Base-by-base conservation (phyloP, 2,797 vertebrate genomes). In the Ibycter americanus region DNA sequence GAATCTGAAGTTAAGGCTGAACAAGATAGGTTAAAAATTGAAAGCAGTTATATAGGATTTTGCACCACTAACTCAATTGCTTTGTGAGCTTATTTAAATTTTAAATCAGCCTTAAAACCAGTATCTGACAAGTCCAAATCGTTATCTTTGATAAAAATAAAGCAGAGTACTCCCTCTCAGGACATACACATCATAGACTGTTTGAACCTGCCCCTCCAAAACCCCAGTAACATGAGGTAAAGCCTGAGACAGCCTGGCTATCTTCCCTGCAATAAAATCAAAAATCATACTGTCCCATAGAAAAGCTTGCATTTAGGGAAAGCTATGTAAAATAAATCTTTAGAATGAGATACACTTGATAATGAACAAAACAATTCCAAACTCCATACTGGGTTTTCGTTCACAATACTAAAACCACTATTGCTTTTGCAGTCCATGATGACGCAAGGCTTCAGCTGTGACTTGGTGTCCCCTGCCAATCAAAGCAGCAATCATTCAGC, bases 81-180 rank as follows among this genome's bases (percentile, higher is more conserved):
- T 66, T 77, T 73, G 25, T 52, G 67, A 71, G 19, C 52, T 85
- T 76, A 87, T 84, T 96, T 86, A 66, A 73, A 90, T 86, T 96
- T 88, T 58, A 92, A 93, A 84, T 90, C 44, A 92, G 11, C 42
- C 49, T 90, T 83, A 70, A 90, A 70, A 58, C 5, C 36, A 73
- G 51, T 26, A 16, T 40, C 67, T 85, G 38, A 25, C 71, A 91
- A 85, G 46, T 83, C 54, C 59, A 87, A 87, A 83, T 61, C 13
- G 58, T 68, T 82, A 51, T 25, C 27, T 26, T 14, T 52, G 23
- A 74, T 62, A 31, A 62, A 90, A 71, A 51, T 47, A 44, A 26
- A 62, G 9, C 9, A 51, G 56, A 86, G 12, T 47, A 71, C 8
- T 74, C 31, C 17, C 16, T 85, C 11, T 65, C 27, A 92, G 90